Conservation (phyloP, 2,888 invertebrate species). For the Ceramica pisi region DNA sequence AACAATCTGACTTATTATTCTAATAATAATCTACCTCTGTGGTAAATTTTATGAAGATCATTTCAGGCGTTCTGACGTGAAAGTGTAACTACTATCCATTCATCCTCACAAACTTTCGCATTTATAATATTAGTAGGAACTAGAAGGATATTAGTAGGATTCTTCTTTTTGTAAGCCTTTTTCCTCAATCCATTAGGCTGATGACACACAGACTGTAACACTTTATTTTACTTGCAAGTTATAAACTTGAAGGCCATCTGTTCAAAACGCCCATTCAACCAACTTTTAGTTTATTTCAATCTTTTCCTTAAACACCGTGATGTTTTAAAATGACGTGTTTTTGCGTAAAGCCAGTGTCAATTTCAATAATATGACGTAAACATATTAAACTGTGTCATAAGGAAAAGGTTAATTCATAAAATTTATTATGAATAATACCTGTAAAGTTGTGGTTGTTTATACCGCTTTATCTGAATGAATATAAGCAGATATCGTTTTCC, state of each 20-base stretch:
- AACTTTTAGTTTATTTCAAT: slow-evolving; percentile 6
- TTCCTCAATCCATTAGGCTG: slow-evolving; percentile 35
- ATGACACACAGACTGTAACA: slow-evolving; percentile 13
- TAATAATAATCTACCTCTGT: too few relatives aligned
- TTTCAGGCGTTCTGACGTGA: too few relatives aligned
- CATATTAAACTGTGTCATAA: slow-evolving; percentile 6
- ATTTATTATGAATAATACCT: background rate
- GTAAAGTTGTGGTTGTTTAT: slow-evolving; percentile 5
- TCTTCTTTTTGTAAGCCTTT: slow-evolving; percentile 24
- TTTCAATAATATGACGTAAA: slow-evolving; percentile 26
- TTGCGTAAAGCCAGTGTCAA: background rate
- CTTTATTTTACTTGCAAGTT: background rate
- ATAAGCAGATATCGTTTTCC: slow-evolving; percentile 26
- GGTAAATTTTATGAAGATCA: too few relatives aligned
- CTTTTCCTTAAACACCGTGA: slow-evolving; percentile 38
- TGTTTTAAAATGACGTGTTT: slow-evolving; percentile 29
- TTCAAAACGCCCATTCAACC: slow-evolving; percentile 17
- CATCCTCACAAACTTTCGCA: too few relatives aligned
- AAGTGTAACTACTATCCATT: too few relatives aligned
- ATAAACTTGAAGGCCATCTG: slow-evolving; percentile 15
- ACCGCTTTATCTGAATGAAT: slow-evolving; percentile 25
- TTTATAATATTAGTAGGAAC: too few relatives aligned
- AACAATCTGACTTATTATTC: too few relatives aligned
- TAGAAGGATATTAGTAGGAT: too few relatives aligned
- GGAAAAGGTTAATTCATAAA: slow-evolving; percentile 17